These are phyloP conservation scores for Phthorimaea operculella DNA, from an alignment of 1,140 invertebrate species.

Conservation along the genomic window DNA sequence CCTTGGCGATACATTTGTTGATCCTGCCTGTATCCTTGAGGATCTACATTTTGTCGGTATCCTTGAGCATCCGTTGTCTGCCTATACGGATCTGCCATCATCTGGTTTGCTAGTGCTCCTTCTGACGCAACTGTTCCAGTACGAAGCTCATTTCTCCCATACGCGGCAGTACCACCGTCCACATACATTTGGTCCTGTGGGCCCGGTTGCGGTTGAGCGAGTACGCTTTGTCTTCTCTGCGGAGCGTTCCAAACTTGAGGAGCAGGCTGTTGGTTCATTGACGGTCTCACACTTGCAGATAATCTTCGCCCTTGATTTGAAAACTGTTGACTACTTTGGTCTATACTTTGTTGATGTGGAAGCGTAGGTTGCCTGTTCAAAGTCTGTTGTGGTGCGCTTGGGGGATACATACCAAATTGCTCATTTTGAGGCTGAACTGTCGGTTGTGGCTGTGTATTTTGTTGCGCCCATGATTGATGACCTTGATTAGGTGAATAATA, in stretches of 20 bases:
- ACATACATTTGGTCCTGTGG: conserved; percentile 34
- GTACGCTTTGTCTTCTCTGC: conserved; percentile 45
- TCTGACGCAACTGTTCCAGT: conserved; percentile 51
- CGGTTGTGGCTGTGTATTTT: conserved; percentile 31
- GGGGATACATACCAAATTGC: conserved; percentile 30
- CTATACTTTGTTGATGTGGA: conserved; percentile 43
- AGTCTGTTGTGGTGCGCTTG: conserved; percentile 23
- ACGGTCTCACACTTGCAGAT: conserved; percentile 33
- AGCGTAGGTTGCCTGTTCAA: conserved; percentile 28
- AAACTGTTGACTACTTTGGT: conserved; percentile 48
- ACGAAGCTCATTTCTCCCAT: conserved; percentile 44
- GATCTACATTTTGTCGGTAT: conserved; percentile 33
- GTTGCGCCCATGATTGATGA: conserved; percentile 28
- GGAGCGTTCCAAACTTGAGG: conserved; percentile 47
- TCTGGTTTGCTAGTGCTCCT: conserved; percentile 12
- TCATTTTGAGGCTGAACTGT: conserved; percentile 43
- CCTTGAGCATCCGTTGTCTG: conserved; percentile 34
- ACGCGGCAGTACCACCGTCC: conserved; percentile 32
- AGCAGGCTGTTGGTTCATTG: conserved; percentile 37
- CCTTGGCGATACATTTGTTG: conserved; percentile 21
- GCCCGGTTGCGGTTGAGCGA: conserved; percentile 46
- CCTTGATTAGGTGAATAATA: conserved; percentile 49
- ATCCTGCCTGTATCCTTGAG: conserved; percentile 27
- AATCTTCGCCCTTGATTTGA: conserved; percentile 43
- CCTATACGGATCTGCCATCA: conserved; percentile 19